Evolutionary conservation across 2,113 vertebrate species (phyloP).

Genomic region (Oriolus oriolus): DNA sequence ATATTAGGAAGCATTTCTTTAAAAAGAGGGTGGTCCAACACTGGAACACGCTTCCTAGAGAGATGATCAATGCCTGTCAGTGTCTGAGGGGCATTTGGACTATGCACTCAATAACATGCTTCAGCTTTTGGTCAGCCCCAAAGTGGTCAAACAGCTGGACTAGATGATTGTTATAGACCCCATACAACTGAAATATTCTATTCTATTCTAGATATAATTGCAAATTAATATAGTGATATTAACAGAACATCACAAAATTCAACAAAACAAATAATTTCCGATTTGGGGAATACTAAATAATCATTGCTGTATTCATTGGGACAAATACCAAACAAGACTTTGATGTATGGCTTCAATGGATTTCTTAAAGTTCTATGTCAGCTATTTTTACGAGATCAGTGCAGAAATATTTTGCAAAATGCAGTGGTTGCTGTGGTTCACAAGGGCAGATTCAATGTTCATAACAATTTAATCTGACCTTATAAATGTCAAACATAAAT

Average conservation of each 20-base stretch:
- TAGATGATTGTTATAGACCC: background rate
- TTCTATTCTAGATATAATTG: background rate
- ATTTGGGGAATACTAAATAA: background rate
- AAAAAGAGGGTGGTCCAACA: background rate
- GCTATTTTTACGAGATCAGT: background rate
- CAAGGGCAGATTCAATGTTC: background rate
- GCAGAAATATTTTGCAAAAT: background rate
- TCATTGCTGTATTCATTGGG: background rate
- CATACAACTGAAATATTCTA: background rate
- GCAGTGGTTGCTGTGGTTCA: background rate
- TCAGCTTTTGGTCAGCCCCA: background rate
- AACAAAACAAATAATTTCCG: background rate
- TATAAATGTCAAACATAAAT: background rate
- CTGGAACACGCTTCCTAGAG: background rate
- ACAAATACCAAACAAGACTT: background rate
- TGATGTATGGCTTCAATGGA: background rate
- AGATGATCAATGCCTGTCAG: background rate
- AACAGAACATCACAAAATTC: background rate
- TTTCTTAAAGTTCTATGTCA: background rate
- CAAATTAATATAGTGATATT: background rate
- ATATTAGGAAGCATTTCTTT: background rate
- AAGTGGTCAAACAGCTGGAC: background rate
- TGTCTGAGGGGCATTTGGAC: background rate
- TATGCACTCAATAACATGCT: background rate
- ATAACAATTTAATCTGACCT: background rate